These are phyloP conservation scores for Hephaestus fuliginosus DNA, from an alignment of 2,797 vertebrate species.

Conservation along the genomic window DNA sequence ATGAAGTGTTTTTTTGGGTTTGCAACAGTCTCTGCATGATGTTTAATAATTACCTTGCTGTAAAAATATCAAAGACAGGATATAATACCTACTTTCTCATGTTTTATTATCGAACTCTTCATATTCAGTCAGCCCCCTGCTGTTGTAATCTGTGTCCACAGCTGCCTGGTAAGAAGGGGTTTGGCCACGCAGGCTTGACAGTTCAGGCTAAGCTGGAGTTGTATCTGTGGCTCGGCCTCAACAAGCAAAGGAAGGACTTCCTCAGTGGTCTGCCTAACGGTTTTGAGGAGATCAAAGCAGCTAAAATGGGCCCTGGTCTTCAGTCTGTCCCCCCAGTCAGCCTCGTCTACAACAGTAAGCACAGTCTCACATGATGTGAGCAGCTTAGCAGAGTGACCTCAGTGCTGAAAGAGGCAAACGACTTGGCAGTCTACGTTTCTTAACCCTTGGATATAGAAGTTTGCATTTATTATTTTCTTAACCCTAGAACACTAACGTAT, in stretches of 20 bases:
- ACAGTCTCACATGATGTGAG: background rate
- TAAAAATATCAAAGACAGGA: background rate
- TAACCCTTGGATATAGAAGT: background rate
- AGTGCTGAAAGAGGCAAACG: conserved; percentile 15
- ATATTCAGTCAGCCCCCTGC: background rate
- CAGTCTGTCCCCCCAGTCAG: conserved; percentile 91
- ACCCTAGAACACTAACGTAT: no score
- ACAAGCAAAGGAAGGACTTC: conserved; percentile 96
- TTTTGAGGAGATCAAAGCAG: conserved; percentile 92
- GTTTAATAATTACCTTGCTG: background rate
- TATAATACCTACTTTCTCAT: background rate
- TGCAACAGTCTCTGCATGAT: conserved; percentile 9
- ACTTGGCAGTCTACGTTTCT: background rate
- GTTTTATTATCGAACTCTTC: background rate
- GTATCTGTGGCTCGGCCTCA: conserved; percentile 97
- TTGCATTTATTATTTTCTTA: background rate
- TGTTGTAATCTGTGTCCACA: conserved; percentile 67
- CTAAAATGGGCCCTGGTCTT: conserved; percentile 83
- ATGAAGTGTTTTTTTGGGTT: conserved; percentile 3
- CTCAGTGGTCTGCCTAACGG: conserved; percentile 93
- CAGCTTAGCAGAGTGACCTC: background rate
- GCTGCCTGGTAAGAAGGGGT: conserved; percentile 95
- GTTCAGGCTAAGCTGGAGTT: conserved; percentile 98
- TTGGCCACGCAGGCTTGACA: conserved; percentile 95
- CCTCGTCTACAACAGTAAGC: conserved; percentile 95